These are phyloP conservation scores for Phycodurus eques DNA, from an alignment of 2,113 vertebrate species.

Conservation along the genomic window DNA sequence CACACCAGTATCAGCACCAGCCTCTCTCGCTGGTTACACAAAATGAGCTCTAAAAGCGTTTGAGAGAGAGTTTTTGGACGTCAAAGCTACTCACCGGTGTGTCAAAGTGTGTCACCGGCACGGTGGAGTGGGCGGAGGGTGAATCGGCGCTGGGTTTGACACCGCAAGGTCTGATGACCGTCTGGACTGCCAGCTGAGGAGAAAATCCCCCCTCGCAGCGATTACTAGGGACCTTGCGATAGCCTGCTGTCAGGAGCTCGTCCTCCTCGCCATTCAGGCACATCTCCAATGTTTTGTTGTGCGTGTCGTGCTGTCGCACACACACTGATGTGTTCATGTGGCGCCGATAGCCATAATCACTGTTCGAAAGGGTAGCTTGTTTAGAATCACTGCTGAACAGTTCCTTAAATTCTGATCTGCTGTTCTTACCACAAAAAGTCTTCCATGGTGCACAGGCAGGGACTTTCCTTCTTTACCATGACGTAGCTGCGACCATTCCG, in stretches of 20 bases:
- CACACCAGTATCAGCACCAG: conserved; percentile 69
- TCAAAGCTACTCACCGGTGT: conserved; percentile 56
- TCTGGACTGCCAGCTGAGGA: conserved; percentile 48
- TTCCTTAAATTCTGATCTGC: not conserved
- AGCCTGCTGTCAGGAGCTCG: conserved; percentile 72
- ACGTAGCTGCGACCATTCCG: conserved; percentile 67
- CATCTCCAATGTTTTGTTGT: conserved; percentile 61
- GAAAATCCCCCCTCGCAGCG: conserved; percentile 73
- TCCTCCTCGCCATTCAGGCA: conserved; percentile 72
- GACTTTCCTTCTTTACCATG: conserved; percentile 60
- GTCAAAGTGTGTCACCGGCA: conserved; percentile 45
- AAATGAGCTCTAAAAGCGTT: not conserved
- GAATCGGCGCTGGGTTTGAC: conserved; percentile 42
- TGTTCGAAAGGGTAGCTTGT: conserved; percentile 37
- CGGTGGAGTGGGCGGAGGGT: conserved; percentile 6
- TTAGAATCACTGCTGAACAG: not conserved
- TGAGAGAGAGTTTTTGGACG: not conserved
- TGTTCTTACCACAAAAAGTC: conserved; percentile 68
- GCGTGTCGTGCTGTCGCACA: conserved; percentile 51
- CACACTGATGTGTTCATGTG: conserved; percentile 73
- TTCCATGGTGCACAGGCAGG: conserved; percentile 64
- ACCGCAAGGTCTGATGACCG: conserved; percentile 58
- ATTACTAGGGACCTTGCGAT: conserved; percentile 75
- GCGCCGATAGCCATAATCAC: conserved; percentile 75
- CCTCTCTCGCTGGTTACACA: conserved; percentile 50